A percentile compares a stretch with the other conserved stretches of the same genome.
phyloP scores from a whole-genome alignment of 2,888 invertebrate species.

The Lypha dubia region DNA sequence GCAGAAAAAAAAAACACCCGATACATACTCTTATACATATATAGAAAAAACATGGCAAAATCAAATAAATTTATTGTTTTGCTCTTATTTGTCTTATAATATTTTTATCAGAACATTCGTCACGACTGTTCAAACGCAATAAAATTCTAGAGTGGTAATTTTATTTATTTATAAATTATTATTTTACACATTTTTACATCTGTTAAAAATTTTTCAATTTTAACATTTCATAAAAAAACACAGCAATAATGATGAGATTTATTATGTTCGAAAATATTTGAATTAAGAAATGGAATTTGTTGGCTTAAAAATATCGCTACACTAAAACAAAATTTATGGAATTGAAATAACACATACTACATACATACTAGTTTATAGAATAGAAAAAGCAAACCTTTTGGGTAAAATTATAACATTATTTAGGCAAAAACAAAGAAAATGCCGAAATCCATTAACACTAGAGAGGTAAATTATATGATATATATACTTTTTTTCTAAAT shows the following conservation, averaged over 20 bases:
- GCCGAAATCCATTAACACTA: no score
- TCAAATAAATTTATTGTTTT: constrained; percentile 6
- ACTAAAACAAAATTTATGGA: not conserved
- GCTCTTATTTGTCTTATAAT: constrained; percentile 39
- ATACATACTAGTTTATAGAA: no score
- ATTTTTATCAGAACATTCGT: constrained; percentile 13
- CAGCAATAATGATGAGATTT: not conserved
- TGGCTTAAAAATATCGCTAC: not conserved
- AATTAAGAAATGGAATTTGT: not conserved
- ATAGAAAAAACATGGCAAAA: no score
- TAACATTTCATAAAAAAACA: constrained; percentile 1
- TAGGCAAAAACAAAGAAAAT: no score
- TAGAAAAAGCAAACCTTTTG: no score
- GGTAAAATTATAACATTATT: no score
- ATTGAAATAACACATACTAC: no score
- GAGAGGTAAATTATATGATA: no score
- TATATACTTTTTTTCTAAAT: no score
- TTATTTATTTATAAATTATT: not conserved
- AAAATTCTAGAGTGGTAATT: not conserved
- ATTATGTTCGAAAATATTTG: not conserved
- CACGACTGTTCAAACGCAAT: constrained; percentile 3
- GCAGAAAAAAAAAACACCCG: no score
- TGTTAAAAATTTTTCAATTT: not conserved
- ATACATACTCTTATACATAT: no score
- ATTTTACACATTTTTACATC: constrained; percentile 11